These are phyloP conservation scores for Phenganax marumi DNA, from an alignment of 92 coral and sea anemone genomes.

Conservation along the genomic window DNA sequence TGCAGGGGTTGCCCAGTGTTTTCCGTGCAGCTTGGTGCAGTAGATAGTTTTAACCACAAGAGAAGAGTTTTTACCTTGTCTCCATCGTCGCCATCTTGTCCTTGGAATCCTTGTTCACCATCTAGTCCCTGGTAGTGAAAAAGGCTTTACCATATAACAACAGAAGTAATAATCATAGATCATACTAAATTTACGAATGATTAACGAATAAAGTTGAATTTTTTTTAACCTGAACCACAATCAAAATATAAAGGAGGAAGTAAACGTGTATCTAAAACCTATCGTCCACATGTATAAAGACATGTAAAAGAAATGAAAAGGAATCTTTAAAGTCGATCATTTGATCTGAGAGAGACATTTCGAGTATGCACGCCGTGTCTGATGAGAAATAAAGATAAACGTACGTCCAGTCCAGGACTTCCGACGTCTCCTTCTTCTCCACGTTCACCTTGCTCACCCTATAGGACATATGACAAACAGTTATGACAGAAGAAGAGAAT, in stretches of 20 bases:
- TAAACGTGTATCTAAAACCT: too few species aligned
- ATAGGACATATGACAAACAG: not conserved
- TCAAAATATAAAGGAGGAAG: too few species aligned
- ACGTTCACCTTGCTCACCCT: slow-evolving; percentile 34
- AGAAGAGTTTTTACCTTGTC: slow-evolving; percentile 14
- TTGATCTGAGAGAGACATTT: not conserved
- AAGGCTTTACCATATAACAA: too few species aligned
- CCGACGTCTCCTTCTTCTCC: slow-evolving; percentile 14
- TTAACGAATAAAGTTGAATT: too few species aligned
- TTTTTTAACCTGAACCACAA: too few species aligned
- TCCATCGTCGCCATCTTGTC: slow-evolving; percentile 23
- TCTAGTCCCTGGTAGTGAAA: not conserved
- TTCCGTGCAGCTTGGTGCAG: not conserved
- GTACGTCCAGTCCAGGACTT: slow-evolving; percentile 4
- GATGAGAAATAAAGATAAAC: not conserved
- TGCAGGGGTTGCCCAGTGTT: too few species aligned
- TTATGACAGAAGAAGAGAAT: not conserved
- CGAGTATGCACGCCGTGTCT: not conserved
- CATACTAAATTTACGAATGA: too few species aligned
- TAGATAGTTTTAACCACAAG: not conserved
- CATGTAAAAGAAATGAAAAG: too few species aligned
- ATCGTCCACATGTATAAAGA: too few species aligned
- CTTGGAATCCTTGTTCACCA: slow-evolving; percentile 15
- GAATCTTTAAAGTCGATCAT: too few species aligned
- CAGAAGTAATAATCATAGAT: too few species aligned